Evolutionary conservation across 2,888 invertebrate species (phyloP).

Genomic region (Drosophila kuntzei): DNA sequence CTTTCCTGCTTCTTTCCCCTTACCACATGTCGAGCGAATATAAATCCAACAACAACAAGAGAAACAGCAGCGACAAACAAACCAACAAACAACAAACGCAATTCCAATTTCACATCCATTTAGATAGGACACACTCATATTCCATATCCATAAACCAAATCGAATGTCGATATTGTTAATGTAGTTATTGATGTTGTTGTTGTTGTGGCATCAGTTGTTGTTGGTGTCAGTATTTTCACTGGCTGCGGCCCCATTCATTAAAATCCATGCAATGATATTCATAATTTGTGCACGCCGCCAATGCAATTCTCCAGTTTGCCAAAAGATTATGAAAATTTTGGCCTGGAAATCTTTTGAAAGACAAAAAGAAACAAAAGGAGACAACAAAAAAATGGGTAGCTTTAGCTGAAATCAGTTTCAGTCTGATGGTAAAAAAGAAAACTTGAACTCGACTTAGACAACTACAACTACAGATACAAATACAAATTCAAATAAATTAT

Average conservation of each 20-base stretch:
- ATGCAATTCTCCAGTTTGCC: slow-evolving; percentile 72
- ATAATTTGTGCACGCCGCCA: slow-evolving; percentile 61
- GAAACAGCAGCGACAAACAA: slow-evolving; percentile 2
- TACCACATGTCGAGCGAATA: slow-evolving; percentile 4
- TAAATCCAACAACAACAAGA: slow-evolving; percentile 4
- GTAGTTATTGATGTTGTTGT: slow-evolving; percentile 10
- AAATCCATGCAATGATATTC: slow-evolving; percentile 57
- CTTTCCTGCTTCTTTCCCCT: not conserved
- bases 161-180: slow-evolving; percentile 22
- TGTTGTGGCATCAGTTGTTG: slow-evolving; percentile 4
- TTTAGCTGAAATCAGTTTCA: slow-evolving; percentile 55
- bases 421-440: slow-evolving; percentile 15
- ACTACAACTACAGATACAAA: slow-evolving; percentile 43
- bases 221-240: slow-evolving; percentile 38
- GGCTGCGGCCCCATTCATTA: slow-evolving; percentile 51
- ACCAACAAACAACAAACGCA: not conserved
- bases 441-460: slow-evolving; percentile 46
- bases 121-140: slow-evolving; percentile 32
- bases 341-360: slow-evolving; percentile 65
- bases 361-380: not conserved
- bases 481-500: slow-evolving; percentile 71
- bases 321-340: slow-evolving; percentile 84
- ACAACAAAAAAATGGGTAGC: slow-evolving; percentile 6
- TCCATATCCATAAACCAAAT: slow-evolving; percentile 41
- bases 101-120: slow-evolving; percentile 38